Conservation (phyloP, 2,113 vertebrate species). For the Muntiacus reevesi region DNA sequence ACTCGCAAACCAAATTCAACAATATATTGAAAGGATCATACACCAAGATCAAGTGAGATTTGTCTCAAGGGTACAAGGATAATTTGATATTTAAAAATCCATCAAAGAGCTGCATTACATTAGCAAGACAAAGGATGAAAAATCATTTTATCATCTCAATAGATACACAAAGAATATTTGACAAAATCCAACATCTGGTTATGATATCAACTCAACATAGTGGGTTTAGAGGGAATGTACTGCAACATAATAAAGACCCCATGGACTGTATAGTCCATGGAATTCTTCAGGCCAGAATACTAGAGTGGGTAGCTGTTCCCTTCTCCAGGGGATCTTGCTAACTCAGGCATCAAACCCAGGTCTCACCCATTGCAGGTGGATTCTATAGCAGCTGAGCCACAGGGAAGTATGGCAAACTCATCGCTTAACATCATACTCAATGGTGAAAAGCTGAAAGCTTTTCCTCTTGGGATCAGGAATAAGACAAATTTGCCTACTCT, state of each 20-base stretch:
- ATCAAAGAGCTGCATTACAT: background rate
- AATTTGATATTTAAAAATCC: background rate
- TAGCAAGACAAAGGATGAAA: background rate
- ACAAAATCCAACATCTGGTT: background rate
- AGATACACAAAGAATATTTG: background rate
- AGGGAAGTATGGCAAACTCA: background rate
- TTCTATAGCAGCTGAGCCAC: background rate
- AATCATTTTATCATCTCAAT: background rate
- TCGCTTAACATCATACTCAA: background rate
- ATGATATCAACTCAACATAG: background rate
- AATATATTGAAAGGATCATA: background rate
- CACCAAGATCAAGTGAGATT: background rate
- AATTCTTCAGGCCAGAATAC: background rate
- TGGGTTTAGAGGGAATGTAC: background rate
- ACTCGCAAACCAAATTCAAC: background rate
- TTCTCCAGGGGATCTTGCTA: background rate
- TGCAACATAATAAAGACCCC: background rate
- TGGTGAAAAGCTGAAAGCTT: background rate
- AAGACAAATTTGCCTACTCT: background rate
- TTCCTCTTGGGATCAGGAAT: background rate
- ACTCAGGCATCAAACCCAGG: background rate
- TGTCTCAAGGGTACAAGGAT: background rate
- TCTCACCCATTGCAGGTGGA: background rate
- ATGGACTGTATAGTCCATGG: background rate
- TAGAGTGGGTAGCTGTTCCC: background rate